phyloP scores from a whole-genome alignment of 2,113 vertebrate genomes.

The Myxocyprinus asiaticus region DNA sequence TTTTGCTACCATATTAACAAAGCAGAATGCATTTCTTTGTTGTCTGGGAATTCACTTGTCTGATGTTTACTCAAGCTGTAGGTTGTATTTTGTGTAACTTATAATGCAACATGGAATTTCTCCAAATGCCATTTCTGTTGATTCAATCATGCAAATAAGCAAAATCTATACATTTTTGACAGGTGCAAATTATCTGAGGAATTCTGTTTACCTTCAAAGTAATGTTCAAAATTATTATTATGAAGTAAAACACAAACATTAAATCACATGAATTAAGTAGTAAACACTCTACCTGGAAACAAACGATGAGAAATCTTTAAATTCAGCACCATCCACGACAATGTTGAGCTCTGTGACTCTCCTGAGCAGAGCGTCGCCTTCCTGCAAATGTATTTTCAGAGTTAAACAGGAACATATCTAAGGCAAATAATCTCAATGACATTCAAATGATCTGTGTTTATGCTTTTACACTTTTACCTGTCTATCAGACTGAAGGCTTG shows the following conservation, averaged over 20 bases:
- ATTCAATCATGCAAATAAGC: neutral
- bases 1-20: neutral
- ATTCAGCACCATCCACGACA: slow-evolving; percentile 72
- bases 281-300: slow-evolving; percentile 77
- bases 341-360: slow-evolving; percentile 79
- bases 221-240: too few relatives aligned
- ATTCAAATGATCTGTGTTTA: too few relatives aligned
- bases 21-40: neutral
- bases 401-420: neutral
- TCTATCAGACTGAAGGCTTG: too few relatives aligned
- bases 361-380: slow-evolving; percentile 56
- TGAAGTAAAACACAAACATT: too few relatives aligned
- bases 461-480: too few relatives aligned
- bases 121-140: slow-evolving; percentile 8
- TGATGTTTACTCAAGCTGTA: slow-evolving; percentile 17
- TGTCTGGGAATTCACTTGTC: slow-evolving; percentile 25
- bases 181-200: neutral
- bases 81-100: slow-evolving; percentile 20
- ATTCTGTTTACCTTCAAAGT: neutral
- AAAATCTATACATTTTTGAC: neutral
- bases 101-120: neutral
- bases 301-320: slow-evolving; percentile 77
- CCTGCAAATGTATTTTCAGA: slow-evolving; percentile 61
- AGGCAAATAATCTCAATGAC: neutral
- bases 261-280: too few relatives aligned